A percentile compares a stretch with the other conserved stretches of the same genome.
phyloP scores from a whole-genome alignment of 2,888 invertebrate species.

The Drosophila cyrtoloma region DNA sequence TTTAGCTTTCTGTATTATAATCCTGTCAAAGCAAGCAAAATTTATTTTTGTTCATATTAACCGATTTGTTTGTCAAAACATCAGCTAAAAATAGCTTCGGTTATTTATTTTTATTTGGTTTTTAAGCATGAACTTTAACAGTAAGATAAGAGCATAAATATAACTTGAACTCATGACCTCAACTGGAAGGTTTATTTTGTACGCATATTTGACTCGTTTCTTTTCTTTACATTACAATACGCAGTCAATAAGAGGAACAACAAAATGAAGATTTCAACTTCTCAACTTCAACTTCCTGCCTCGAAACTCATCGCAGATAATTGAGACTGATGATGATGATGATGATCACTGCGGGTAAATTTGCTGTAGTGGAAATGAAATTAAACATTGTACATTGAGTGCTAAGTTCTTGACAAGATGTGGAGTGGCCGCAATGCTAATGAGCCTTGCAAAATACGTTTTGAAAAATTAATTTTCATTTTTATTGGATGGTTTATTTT shows the following conservation, averaged over 20 bases:
- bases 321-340: constrained; percentile 36
- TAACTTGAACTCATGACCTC: constrained; percentile 30
- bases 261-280: constrained; percentile 47
- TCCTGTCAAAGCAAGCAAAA: not conserved
- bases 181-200: not conserved
- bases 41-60: not conserved
- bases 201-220: constrained; percentile 13
- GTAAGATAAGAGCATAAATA: not conserved
- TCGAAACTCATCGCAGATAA: constrained; percentile 51
- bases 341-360: constrained; percentile 12
- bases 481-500: constrained; percentile 55
- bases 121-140: not conserved
- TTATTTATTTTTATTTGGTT: not conserved
- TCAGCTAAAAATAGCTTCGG: not conserved
- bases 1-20: not conserved
- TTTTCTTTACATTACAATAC: constrained; percentile 9
- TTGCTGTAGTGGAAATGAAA: constrained; percentile 42
- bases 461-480: constrained; percentile 25
- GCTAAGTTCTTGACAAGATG: constrained; percentile 4
- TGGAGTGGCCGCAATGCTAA: constrained; percentile 2
- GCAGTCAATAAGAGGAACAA: constrained; percentile 26
- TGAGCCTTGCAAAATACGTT: constrained; percentile 27
- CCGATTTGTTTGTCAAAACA: not conserved
- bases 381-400: constrained; percentile 13
- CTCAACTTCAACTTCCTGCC: constrained; percentile 69